Evolutionary conservation across 2,113 vertebrate species (phyloP).

Genomic region (Tachysurus vachellii): DNA sequence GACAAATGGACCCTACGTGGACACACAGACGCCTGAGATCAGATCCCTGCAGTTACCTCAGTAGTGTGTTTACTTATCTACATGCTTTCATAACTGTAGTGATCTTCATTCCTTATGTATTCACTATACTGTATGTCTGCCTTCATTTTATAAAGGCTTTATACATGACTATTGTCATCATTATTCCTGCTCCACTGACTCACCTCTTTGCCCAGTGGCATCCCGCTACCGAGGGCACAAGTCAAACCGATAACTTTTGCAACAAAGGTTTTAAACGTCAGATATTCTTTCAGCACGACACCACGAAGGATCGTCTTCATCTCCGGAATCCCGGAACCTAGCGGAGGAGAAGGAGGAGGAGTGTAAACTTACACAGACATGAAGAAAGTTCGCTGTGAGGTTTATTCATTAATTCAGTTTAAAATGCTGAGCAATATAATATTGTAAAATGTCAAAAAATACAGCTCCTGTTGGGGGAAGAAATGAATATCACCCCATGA

Average conservation of each 20-base stretch:
- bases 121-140: background rate
- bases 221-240: conserved; percentile 93
- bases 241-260: conserved; percentile 98
- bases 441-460: background rate
- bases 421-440: background rate
- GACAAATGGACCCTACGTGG: conserved; percentile 76
- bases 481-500: background rate
- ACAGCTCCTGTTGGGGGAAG: background rate
- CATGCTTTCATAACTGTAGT: background rate
- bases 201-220: conserved; percentile 98
- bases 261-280: conserved; percentile 97
- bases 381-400: background rate
- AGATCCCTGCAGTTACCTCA: background rate
- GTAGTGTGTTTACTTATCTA: background rate
- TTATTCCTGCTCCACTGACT: conserved; percentile 31
- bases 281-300: conserved; percentile 95
- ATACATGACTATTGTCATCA: background rate
- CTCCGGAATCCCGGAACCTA: conserved; percentile 96
- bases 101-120: background rate
- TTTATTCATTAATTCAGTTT: background rate
- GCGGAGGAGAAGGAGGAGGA: conserved; percentile 11
- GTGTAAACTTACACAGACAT: conserved; percentile 20
- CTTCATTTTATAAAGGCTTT: background rate
- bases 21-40: background rate
- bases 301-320: conserved; percentile 99